Base-by-base conservation (phyloP, 2,888 invertebrate genomes). In the Ophonus ardosiacus region DNA sequence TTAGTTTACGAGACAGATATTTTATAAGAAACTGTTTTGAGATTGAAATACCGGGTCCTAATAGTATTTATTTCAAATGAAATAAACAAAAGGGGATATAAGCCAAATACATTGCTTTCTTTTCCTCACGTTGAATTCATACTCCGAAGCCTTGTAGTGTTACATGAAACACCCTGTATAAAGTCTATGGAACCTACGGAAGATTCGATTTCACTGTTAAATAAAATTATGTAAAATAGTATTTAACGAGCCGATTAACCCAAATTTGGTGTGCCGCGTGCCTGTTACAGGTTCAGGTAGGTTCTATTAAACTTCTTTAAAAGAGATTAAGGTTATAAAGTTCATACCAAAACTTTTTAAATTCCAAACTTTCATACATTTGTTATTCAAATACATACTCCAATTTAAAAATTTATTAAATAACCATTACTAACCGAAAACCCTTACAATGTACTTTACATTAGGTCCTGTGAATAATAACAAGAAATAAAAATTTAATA, bases 311-410 rank as follows among this genome's bases (percentile, higher is more conserved):
- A 71, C 68, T 71, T 71, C 68, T 71, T 71, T 40, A 38, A 71
- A 71, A 71, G 68, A 71, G 68, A 71, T 71, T 71, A 71, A 6
- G 40, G 40, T 8, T 40, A 71, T 71, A 71, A 71, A 40, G 8
- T 71, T 38, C 17, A 40, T 40, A 38, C 40, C 17, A 71, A 71
- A 71, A 61, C 17, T 17, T 61, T 61, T 61, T 61, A 17, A 61
- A 61, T 17, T 61, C 59, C 13, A 63, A 63, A 63, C 63, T 63
- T 63, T 24, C 10, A 63, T 63, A 63, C 63, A 63, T 31, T 13
- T 63, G 21, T 21, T 63, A 63, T 63, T 63, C 21, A 63, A 21
- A 63, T 24, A 24, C 21, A 13, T 13, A 18, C 21, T 13, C 13
- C 63, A 63, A 24, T 63, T 63, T 63, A 63, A 63, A 63, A 63